Evolutionary conservation across 2,888 invertebrate species (phyloP), one percentile per base, ranked within the genome.

Genomic region (Netelia fuscicornis): DNA sequence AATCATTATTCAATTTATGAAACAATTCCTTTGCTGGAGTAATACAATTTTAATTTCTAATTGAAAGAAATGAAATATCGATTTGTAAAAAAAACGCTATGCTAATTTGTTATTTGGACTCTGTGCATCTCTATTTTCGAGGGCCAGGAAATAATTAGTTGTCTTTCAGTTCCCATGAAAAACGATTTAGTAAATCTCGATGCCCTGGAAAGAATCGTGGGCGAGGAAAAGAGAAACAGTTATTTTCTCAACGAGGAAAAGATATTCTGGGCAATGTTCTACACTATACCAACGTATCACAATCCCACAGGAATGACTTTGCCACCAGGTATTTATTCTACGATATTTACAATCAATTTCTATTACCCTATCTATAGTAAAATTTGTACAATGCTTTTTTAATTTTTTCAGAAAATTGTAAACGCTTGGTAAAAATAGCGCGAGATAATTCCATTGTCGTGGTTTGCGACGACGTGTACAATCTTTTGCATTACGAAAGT

Each of bases 401-500:
- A 10, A 13, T 81, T 2, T 72, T 65, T 52, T 2, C 72, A 94
- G 94, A 92, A 86, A 91, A 93, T 62, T 94, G 94, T 76, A 91
- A 92, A 52, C 92, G 92, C 20, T 90, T 95, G 30, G 93, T 95
- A 2, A 87, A 91, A 44, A 89, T 95, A 17, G 94, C 95, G 0
- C 91, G 94, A 5, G 91, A 94, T 48, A 92, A 94, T 84, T 93
- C 94, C 56, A 90, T 95, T 13, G 89, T 94, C 9, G 93, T 96
- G 13, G 91, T 94, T 1, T 95, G 95, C 88, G 96, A 96, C 88
- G 96, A 96, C 91, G 95, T 96, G 1, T 96, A 96, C 88, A 96
- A 96, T 89, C 93, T 96, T 23, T 92, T 96, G 0, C 89, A 94
- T 84, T 96, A 95, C 87, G 93, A 91, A 52, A 90, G 92, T 20